Evolutionary conservation across 2,888 invertebrate species (phyloP).

Genomic region (Apamea sordens): DNA sequence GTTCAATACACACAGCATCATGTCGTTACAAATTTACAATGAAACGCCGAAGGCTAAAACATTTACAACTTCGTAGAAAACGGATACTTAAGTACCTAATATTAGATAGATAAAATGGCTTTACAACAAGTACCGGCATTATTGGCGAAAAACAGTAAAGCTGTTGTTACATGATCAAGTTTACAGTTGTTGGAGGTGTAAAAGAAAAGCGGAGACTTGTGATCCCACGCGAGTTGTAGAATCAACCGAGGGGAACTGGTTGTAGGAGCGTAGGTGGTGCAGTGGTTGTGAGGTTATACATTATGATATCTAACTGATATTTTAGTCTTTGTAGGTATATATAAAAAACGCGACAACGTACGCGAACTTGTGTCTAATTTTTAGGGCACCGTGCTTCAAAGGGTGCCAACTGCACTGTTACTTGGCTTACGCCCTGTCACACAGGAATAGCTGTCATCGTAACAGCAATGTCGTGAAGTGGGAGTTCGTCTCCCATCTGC

Average conservation of each 20-base stretch:
- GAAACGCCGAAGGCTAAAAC: conserved; percentile 8
- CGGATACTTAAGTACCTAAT: neutral
- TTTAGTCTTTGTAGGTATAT: conserved; percentile 4
- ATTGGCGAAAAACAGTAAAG: conserved; percentile 27
- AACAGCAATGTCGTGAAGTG: neutral
- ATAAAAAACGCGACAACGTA: neutral
- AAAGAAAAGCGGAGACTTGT: conserved; percentile 27
- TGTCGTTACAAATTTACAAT: neutral
- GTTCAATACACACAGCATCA: neutral
- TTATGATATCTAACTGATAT: conserved; percentile 4
- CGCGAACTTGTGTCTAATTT: neutral
- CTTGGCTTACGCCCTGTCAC: neutral
- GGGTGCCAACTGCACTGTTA: neutral
- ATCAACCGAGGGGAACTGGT: conserved; percentile 37
- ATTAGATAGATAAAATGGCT: neutral
- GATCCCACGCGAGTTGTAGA: conserved; percentile 47
- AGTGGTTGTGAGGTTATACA: conserved; percentile 21
- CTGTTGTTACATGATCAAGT: conserved; percentile 11
- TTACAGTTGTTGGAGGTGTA: conserved; percentile 14
- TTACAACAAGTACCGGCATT: conserved; percentile 6
- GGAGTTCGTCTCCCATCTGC: neutral
- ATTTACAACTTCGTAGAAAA: conserved; percentile 1
- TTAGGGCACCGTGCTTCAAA: neutral
- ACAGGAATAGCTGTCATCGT: neutral
- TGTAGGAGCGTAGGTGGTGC: conserved; percentile 38